These are phyloP conservation scores for Ciconia stormi DNA, from an alignment of 2,113 vertebrate genomes.

Conservation along the genomic window DNA sequence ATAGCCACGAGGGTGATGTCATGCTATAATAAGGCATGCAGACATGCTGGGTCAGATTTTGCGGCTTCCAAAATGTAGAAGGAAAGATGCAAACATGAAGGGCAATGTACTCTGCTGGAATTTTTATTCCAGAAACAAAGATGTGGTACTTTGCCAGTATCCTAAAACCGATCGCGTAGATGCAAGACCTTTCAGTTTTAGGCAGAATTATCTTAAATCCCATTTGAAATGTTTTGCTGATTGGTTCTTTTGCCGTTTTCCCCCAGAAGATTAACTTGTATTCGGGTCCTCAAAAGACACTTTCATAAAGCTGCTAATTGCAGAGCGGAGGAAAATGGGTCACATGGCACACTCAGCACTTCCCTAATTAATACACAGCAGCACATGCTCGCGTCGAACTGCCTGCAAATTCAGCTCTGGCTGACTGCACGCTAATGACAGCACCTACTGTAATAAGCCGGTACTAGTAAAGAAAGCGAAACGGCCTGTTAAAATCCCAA, in stretches of 20 bases:
- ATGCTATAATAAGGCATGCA: constrained; percentile 14
- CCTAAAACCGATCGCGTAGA: not conserved
- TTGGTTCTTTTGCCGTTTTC: constrained; percentile 64
- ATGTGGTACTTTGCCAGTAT: not conserved
- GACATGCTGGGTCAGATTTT: constrained; percentile 18
- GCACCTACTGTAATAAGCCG: not conserved
- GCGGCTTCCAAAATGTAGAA: not conserved
- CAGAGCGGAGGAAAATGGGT: constrained; percentile 56
- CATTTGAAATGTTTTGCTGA: constrained; percentile 61
- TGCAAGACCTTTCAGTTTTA: not conserved
- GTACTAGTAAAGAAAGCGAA: constrained; percentile 20
- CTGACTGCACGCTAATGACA: constrained; percentile 22
- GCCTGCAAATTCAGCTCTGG: constrained; percentile 30
- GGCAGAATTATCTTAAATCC: constrained; percentile 55
- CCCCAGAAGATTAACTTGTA: constrained; percentile 60
- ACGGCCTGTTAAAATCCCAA: constrained; percentile 37
- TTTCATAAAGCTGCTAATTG: constrained; percentile 71
- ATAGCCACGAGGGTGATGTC: constrained; percentile 10
- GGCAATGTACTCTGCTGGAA: not conserved
- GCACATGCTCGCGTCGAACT: not conserved
- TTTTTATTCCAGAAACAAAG: constrained; percentile 1
- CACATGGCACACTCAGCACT: constrained; percentile 43
- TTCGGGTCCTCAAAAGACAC: constrained; percentile 53
- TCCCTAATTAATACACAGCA: constrained; percentile 66
- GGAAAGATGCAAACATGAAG: not conserved